A percentile compares a stretch with the other conserved stretches of the same genome.
Evolutionary conservation across 2,888 invertebrate species (phyloP).

Genomic region (Steinernema scapterisci): DNA sequence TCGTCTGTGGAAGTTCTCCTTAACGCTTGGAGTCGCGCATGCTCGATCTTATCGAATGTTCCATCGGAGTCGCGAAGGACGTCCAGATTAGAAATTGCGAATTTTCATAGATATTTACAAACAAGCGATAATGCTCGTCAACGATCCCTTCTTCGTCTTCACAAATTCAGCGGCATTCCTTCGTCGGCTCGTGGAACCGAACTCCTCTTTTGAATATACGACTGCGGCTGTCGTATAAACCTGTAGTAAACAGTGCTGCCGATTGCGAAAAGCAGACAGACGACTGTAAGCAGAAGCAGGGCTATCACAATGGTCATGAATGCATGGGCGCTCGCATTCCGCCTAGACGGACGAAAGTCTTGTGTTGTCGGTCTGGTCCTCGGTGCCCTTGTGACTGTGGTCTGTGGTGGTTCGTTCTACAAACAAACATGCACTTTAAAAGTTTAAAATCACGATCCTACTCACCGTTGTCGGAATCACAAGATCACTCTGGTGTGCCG

Average conservation of each 20-base stretch:
- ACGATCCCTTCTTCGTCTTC: background rate
- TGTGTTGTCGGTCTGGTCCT: background rate
- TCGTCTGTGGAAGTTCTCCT: background rate
- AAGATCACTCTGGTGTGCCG: background rate
- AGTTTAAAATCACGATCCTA: background rate
- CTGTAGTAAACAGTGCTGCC: constrained; percentile 20
- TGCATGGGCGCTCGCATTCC: background rate
- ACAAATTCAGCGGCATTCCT: constrained; percentile 28
- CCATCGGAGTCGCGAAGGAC: background rate
- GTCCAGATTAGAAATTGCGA: background rate
- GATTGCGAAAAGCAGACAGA: constrained; percentile 25
- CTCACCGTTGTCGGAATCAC: background rate
- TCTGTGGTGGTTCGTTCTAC: background rate
- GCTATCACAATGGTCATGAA: constrained; percentile 17
- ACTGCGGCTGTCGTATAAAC: constrained; percentile 22
- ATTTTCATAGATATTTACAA: constrained; percentile 19
- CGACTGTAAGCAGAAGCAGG: constrained; percentile 12
- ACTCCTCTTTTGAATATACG: constrained; percentile 2
- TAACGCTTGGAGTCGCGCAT: background rate
- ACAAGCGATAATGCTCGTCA: background rate
- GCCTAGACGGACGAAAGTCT: constrained; percentile 1
- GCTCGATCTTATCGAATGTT: constrained; percentile 15
- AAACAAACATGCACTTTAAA: background rate
- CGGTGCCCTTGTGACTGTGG: background rate
- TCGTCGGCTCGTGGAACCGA: constrained; percentile 28